Conservation (phyloP, 2,888 invertebrate species). For the Dryobota labecula region DNA sequence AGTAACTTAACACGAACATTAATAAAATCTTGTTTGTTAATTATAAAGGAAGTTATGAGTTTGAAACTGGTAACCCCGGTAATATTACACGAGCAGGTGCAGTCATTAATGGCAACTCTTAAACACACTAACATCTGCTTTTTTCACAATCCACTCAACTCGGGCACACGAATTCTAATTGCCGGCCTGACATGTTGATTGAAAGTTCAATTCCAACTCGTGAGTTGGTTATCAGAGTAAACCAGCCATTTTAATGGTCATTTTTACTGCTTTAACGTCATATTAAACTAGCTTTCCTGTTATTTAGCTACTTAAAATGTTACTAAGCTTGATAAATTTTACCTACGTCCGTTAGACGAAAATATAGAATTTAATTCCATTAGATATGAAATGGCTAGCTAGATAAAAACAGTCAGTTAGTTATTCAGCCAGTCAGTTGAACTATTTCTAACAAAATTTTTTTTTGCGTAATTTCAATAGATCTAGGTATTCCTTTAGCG, state of each 20-base stretch:
- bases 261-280: constrained; percentile 69
- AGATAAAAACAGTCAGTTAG: constrained; percentile 48
- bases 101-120: constrained; percentile 82
- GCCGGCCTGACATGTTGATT: constrained; percentile 77
- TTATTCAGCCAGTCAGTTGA: constrained; percentile 10
- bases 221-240: constrained; percentile 64
- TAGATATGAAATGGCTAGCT: constrained; percentile 32
- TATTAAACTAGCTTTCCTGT: constrained; percentile 60
- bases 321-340: constrained; percentile 25
- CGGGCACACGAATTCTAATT: constrained; percentile 83
- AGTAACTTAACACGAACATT: constrained; percentile 21
- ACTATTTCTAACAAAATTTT: constrained; percentile 53
- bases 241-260: constrained; percentile 69
- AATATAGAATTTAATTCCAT: constrained; percentile 42
- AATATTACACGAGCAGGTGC: constrained; percentile 83
- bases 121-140: constrained; percentile 86
- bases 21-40: constrained; percentile 49
- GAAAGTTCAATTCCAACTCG: constrained; percentile 73
- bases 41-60: constrained; percentile 56
- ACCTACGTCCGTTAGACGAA: constrained; percentile 15
- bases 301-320: constrained; percentile 47
- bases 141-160: constrained; percentile 82
- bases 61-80: constrained; percentile 70
- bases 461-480: constrained; percentile 34
- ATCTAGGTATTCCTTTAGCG: constrained; percentile 34